phyloP scores from a whole-genome alignment of 2,888 invertebrate genomes.

The Lithodes maja region DNA sequence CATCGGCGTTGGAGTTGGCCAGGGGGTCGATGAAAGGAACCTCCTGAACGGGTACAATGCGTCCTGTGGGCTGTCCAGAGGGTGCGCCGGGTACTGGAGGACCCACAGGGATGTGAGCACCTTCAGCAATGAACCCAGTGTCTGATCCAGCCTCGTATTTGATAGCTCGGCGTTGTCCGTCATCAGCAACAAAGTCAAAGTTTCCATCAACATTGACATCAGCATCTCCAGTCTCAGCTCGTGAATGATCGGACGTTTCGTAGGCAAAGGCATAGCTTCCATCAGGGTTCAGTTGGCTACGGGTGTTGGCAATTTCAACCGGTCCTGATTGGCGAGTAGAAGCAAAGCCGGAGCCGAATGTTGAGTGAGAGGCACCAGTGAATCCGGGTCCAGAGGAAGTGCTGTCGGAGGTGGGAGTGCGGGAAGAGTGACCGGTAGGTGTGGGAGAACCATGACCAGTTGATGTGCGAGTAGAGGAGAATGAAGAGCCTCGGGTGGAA shows the following conservation, averaged over 20 bases:
- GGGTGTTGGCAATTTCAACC: constrained; percentile 45
- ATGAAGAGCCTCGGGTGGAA: constrained; percentile 1
- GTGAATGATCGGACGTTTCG: constrained; percentile 70
- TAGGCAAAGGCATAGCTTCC: constrained; percentile 69
- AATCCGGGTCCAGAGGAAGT: background rate
- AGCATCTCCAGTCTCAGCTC: constrained; percentile 70
- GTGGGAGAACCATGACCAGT: background rate
- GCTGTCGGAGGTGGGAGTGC: background rate
- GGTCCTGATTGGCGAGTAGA: background rate
- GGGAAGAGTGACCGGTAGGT: background rate
- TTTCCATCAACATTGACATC: constrained; percentile 69
- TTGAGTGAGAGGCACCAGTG: background rate
- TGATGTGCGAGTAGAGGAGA: background rate
- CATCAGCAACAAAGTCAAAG: constrained; percentile 71
- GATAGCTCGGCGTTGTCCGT: constrained; percentile 69
- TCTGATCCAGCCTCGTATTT: constrained; percentile 69
- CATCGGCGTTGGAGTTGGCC: constrained; percentile 62
- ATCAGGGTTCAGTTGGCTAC: constrained; percentile 35
- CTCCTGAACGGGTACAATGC: constrained; percentile 48
- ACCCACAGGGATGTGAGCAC: constrained; percentile 62
- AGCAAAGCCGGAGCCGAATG: background rate
- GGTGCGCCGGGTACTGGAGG: constrained; percentile 59
- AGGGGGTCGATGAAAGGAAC: constrained; percentile 58
- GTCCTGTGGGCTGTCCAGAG: constrained; percentile 55
- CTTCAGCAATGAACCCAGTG: constrained; percentile 69